Conservation (phyloP, 2,888 invertebrate genomes). For the Drosophila kokeensis region DNA sequence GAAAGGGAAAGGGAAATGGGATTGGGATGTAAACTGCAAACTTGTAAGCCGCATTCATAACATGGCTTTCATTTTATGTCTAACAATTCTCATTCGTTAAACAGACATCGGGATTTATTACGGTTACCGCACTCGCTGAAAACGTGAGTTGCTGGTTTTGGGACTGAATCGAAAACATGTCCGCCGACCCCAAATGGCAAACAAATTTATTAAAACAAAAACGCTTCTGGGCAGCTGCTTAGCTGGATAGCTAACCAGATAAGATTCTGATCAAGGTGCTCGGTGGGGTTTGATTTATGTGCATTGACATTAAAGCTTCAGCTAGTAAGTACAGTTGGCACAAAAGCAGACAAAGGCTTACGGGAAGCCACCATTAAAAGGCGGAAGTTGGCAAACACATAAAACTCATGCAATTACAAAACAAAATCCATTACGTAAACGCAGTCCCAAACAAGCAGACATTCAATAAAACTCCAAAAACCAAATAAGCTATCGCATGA, state of each 20-base stretch:
- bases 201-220: conserved; percentile 22
- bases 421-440: conserved; percentile 54
- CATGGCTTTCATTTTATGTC: conserved; percentile 57
- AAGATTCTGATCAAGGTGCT: conserved; percentile 42
- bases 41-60: conserved; percentile 55
- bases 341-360: conserved; percentile 32
- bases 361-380: conserved; percentile 29
- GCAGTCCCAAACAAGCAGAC: conserved; percentile 17
- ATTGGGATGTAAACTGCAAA: conserved; percentile 33
- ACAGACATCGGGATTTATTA: conserved; percentile 56
- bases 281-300: conserved; percentile 40
- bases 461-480: conserved; percentile 70
- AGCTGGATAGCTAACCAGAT: conserved; percentile 19
- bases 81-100: conserved; percentile 50
- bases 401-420: conserved; percentile 65
- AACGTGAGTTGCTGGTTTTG: too few relatives aligned
- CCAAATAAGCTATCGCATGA: conserved; percentile 55
- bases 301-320: conserved; percentile 33
- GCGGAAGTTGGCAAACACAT: conserved; percentile 35
- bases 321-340: conserved; percentile 1
- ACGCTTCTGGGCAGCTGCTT: conserved; percentile 18
- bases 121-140: conserved; percentile 24
- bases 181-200: conserved; percentile 10
- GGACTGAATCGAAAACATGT: conserved; percentile 3
- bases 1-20: conserved; percentile 3